phyloP scores from a whole-genome alignment of 2,113 vertebrate genomes.

The Athene cunicularia region DNA sequence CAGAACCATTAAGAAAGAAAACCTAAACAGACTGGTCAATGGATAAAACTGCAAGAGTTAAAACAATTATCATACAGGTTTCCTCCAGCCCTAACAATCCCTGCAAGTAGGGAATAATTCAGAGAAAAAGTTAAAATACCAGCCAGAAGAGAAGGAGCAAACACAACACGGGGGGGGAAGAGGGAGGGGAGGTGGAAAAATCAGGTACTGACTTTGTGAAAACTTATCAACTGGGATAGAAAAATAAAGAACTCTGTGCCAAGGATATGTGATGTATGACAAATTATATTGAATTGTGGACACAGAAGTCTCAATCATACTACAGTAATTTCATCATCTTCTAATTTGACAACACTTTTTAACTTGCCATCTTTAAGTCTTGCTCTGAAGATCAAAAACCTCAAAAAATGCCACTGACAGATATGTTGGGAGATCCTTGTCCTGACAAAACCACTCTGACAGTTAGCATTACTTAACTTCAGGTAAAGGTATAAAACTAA shows the following conservation, averaged over 20 bases:
- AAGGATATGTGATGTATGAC: background rate
- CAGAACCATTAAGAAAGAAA: background rate
- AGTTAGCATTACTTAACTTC: background rate
- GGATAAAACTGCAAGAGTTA: background rate
- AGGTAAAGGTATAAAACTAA: background rate
- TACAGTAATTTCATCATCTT: background rate
- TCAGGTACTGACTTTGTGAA: background rate
- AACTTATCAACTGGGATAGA: background rate
- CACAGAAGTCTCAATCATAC: background rate
- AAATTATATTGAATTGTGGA: background rate
- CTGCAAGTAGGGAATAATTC: background rate
- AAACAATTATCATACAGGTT: background rate
- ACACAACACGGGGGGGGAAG: accelerated
- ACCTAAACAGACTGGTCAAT: background rate
- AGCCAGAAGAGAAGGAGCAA: background rate
- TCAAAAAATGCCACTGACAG: background rate
- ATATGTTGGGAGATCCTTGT: accelerated
- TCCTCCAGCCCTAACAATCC: background rate
- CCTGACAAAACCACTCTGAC: background rate
- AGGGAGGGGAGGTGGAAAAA: background rate
- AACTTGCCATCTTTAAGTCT: background rate
- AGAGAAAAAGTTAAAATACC: background rate
- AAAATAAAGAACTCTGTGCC: background rate
- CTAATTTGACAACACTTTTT: background rate
- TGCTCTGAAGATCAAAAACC: background rate